These are phyloP conservation scores for Leptoteleia sp. DNA, from an alignment of 1,140 invertebrate species.

Conservation along the genomic window DNA sequence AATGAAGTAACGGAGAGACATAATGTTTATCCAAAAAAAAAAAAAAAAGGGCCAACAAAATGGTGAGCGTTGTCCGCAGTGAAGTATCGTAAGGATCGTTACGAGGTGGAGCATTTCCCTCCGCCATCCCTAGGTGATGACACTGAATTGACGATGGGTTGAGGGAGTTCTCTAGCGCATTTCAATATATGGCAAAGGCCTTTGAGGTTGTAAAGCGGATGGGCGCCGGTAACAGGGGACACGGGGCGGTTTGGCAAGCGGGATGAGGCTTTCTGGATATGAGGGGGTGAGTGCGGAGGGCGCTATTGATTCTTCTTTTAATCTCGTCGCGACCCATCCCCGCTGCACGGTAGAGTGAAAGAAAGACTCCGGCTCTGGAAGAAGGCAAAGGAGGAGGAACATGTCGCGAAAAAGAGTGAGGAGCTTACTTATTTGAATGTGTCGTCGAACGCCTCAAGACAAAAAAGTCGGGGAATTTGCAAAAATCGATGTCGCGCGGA, in stretches of 20 bases:
- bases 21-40: constrained; percentile 77
- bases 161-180: constrained; percentile 77
- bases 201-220: constrained; percentile 77
- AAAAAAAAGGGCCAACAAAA: constrained; percentile 68
- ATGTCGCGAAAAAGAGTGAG: constrained; percentile 57
- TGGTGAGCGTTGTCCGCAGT: constrained; percentile 61
- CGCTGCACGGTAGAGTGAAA: constrained; percentile 61
- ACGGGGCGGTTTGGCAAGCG: constrained; percentile 55
- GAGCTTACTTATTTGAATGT: constrained; percentile 80
- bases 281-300: constrained; percentile 64
- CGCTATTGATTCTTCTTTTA: constrained; percentile 81
- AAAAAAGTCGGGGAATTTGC: constrained; percentile 76
- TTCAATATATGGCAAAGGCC: constrained; percentile 80
- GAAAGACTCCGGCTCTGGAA: constrained; percentile 66
- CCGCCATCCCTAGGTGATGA: constrained; percentile 71
- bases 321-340: constrained; percentile 80
- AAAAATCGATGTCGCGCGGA: constrained; percentile 75
- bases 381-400: constrained; percentile 63
- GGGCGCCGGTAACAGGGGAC: constrained; percentile 66
- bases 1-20: constrained; percentile 26
- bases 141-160: constrained; percentile 67
- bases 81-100: too few relatives aligned
- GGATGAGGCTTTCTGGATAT: constrained; percentile 60
- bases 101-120: too few relatives aligned
- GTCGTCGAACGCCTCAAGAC: constrained; percentile 76